Evolutionary conservation across 2,113 vertebrate genomes (phyloP).

Genomic region (Hypanus sabinus): DNA sequence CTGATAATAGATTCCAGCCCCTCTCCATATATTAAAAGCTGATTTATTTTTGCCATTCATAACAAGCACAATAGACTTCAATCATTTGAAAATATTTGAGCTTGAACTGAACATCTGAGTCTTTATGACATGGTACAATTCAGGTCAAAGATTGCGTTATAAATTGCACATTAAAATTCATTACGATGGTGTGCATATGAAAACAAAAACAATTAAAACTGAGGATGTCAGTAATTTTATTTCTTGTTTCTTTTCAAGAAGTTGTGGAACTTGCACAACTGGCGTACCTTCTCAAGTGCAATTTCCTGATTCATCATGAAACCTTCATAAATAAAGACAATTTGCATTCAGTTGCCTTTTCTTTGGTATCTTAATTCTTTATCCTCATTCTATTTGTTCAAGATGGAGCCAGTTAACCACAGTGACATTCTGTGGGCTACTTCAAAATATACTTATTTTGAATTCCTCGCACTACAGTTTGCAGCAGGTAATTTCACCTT

Average conservation of each 20-base stretch:
- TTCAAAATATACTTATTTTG: no score
- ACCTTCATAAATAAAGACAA: background rate
- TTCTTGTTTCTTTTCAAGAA: background rate
- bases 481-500: no score
- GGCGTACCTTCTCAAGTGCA: background rate
- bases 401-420: no score
- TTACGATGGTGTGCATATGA: background rate
- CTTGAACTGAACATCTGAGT: background rate
- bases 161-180: background rate
- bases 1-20: background rate
- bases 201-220: background rate
- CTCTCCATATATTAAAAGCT: background rate
- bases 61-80: background rate
- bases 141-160: background rate
- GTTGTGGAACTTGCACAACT: background rate
- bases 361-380: background rate
- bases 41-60: background rate
- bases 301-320: background rate
- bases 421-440: no score
- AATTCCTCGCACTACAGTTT: no score
- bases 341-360: background rate
- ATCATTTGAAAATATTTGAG: slow-evolving; percentile 9
- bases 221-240: background rate
- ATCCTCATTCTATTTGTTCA: no score
- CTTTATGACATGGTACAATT: background rate